Conservation (phyloP, 2,797 vertebrate species). For the Miichthys miiuy region DNA sequence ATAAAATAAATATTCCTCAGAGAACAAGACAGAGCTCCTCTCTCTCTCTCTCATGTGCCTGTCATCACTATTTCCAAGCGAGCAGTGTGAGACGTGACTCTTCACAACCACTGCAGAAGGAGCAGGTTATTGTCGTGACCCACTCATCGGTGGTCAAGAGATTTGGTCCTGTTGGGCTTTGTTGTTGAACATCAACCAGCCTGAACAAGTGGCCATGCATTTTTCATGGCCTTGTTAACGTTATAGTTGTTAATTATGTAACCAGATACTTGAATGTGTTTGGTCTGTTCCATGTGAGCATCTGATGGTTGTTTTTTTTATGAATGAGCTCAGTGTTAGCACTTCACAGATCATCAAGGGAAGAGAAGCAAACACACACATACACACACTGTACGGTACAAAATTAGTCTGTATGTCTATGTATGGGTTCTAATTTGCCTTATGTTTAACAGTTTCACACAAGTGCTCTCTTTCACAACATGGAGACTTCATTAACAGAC, state of each 20-base stretch:
- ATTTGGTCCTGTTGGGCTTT: conserved; percentile 42
- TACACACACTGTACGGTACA: neutral
- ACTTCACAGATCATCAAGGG: conserved; percentile 34
- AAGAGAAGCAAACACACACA: conserved; percentile 10
- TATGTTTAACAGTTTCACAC: neutral
- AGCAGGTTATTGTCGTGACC: conserved; percentile 42
- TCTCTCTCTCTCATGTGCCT: neutral
- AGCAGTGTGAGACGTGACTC: conserved; percentile 19
- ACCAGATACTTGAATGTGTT: conserved; percentile 53
- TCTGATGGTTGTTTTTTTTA: conserved; percentile 56
- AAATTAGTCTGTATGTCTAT: neutral
- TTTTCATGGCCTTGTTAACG: conserved; percentile 56
- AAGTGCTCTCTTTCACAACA: conserved; percentile 7
- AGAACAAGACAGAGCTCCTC: neutral
- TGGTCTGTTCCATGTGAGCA: conserved; percentile 61
- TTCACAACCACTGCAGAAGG: conserved; percentile 19
- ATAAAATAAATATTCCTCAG: conserved; percentile 2
- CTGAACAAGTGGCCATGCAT: conserved; percentile 59
- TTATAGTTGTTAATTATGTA: conserved; percentile 60
- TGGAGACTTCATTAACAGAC: neutral
- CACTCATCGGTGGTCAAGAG: conserved; percentile 61
- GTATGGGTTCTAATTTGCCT: neutral
- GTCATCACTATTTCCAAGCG: conserved; percentile 20
- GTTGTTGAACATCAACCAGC: conserved; percentile 49
- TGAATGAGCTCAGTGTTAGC: conserved; percentile 71